Evolutionary conservation across 2,113 vertebrate genomes (phyloP).

Genomic region (Engystomops pustulosus): DNA sequence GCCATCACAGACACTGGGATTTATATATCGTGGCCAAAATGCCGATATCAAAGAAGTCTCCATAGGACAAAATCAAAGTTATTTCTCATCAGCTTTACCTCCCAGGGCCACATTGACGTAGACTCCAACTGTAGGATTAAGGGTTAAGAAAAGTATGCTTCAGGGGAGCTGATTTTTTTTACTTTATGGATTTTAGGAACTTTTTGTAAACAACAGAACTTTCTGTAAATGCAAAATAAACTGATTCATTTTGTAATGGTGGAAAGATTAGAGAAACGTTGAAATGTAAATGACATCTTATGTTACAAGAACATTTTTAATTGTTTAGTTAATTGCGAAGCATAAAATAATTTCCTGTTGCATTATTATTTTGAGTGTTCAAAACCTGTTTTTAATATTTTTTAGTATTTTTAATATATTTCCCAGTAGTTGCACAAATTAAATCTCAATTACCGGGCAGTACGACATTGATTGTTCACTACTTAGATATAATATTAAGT

Average conservation of each 20-base stretch:
- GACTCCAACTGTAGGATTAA: too few species aligned
- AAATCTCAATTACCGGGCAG: neutral
- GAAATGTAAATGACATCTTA: neutral
- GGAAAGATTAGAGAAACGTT: too few species aligned
- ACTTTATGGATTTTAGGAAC: neutral
- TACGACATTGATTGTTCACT: too few species aligned
- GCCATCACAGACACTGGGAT: too few species aligned
- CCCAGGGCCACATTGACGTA: neutral
- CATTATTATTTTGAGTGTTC: neutral
- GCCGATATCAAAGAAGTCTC: neutral
- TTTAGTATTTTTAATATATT: neutral
- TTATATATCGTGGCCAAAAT: too few species aligned
- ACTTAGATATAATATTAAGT: too few species aligned
- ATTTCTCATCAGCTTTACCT: neutral
- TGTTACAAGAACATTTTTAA: neutral
- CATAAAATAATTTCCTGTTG: neutral
- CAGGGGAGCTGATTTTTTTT: too few species aligned
- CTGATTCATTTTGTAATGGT: too few species aligned
- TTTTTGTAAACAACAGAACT: neutral
- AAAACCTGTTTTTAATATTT: too few species aligned
- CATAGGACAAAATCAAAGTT: too few species aligned
- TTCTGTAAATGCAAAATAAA: too few species aligned
- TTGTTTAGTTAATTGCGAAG: neutral
- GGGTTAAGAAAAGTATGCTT: too few species aligned
- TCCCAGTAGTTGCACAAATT: neutral